Evolutionary conservation across 2,113 vertebrate genomes (phyloP), one percentile per base, ranked within the genome.

Genomic region (Callithrix jacchus): DNA sequence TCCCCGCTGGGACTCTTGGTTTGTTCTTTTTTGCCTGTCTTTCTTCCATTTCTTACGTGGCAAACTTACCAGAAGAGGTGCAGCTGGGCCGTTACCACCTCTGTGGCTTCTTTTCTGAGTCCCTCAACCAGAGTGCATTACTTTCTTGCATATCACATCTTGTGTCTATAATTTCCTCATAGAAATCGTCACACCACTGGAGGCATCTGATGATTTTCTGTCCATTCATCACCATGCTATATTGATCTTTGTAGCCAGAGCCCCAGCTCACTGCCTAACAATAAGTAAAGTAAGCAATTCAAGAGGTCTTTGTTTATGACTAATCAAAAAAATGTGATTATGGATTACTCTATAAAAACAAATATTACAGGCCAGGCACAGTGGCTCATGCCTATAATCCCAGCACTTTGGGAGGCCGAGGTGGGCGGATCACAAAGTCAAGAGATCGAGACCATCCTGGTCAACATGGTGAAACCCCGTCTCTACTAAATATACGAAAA

Each of bases 181-280:
- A 68, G 47, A 30, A 47, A 25, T 89, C 52, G 27, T 27, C 30
- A 8, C 81, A 52, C 58, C 42, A 14, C 5, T 16, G 23, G 17
- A 61, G 35, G 1, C 23, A 68, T 30, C 35, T 47, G 47, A n/a
- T 61, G 45, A 17, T 37, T 13, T 21, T 37, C 23, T 18, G 30
- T 49, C 66, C 27, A 32, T 12, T 45, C 16, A 27, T 58, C 6
- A 0, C 40, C 12, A 1, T 3, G 0, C 47, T 16, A 1, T 64
- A 16, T 32, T 52, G 61, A 27, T 21, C 45, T 71, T 79, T 84
- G 61, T 8, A 87, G 83, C 16, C 49, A 5, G 25, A 66, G 17
- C 5, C 76, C 8, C 32, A 82, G 1, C 12, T 35, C 42, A 66
- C 17, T 37, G n/a, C 10, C 30, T 64, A 70, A 25, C 6, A 58